These are phyloP conservation scores for Ormyrus nitidulus DNA, from an alignment of 2,888 invertebrate species.

Conservation along the genomic window DNA sequence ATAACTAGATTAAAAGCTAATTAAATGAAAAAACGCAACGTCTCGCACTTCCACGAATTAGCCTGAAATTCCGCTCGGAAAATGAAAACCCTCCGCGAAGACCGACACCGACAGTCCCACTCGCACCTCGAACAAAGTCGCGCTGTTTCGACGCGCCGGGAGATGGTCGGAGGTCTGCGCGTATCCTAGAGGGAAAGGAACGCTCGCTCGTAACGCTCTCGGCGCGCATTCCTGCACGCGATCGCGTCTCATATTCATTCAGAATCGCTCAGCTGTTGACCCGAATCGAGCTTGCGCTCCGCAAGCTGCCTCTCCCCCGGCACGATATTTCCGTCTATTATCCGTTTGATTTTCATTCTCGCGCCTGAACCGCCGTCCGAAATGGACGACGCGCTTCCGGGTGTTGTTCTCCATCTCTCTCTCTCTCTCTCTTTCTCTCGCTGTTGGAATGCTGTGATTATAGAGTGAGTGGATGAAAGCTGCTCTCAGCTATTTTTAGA, in stretches of 20 bases:
- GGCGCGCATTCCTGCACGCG: constrained; percentile 46
- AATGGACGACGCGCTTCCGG: constrained; percentile 37
- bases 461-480: too few species aligned
- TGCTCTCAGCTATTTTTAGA: too few species aligned
- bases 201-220: constrained; percentile 10
- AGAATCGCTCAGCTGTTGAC: constrained; percentile 38
- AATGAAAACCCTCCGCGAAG: too few species aligned
- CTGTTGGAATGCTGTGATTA: too few species aligned
- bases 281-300: constrained; percentile 13
- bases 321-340: constrained; percentile 46
- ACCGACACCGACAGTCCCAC: too few species aligned
- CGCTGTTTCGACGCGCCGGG: background rate
- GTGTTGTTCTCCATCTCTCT: too few species aligned
- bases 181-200: background rate
- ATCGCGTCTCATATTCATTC: constrained; percentile 53
- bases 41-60: too few species aligned
- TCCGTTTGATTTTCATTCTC: constrained; percentile 50
- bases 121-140: too few species aligned
- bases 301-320: background rate
- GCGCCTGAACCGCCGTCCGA: background rate
- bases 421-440: too few species aligned
- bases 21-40: too few species aligned
- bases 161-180: background rate
- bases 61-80: too few species aligned
- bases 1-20: too few species aligned